Evolutionary conservation across 2,113 vertebrate species (phyloP).

Genomic region (Xyliphius kryptos): DNA sequence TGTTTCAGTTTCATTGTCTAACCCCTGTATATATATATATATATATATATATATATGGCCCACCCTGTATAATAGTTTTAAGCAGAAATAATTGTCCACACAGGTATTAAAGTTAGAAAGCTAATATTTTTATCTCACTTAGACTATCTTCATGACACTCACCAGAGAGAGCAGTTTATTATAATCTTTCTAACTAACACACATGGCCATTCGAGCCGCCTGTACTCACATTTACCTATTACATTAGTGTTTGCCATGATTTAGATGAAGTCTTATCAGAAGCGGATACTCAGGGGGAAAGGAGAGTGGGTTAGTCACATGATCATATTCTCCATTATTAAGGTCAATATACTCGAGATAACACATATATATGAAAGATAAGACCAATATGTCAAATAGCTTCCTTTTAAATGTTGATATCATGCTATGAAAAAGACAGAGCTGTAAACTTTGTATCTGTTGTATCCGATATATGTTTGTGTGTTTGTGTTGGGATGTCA

Average conservation of each 20-base stretch:
- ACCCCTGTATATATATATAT: too few species aligned
- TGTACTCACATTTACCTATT: conserved; percentile 4
- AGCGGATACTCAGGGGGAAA: neutral
- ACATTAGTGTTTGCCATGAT: neutral
- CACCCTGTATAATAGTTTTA: too few species aligned
- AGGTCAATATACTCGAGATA: conserved; percentile 18
- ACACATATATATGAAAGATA: neutral
- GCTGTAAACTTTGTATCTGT: neutral
- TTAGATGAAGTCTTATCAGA: neutral
- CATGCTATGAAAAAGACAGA: neutral
- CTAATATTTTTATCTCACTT: too few species aligned
- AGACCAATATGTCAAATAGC: neutral
- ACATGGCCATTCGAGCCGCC: neutral
- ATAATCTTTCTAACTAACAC: neutral
- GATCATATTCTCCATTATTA: neutral
- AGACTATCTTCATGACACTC: too few species aligned
- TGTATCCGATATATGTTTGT: neutral
- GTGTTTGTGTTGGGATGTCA: neutral
- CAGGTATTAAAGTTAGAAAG: too few species aligned
- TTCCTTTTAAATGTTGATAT: neutral
- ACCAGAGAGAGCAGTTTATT: neutral
- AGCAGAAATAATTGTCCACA: too few species aligned
- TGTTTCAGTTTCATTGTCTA: too few species aligned
- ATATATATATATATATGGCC: too few species aligned
- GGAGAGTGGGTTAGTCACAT: neutral